Percentiles rank a stretch among this genome's conserved stretches.
Evolutionary conservation across 53 echinoderm and acorn worm species (phyloP).

Genomic region (Holothuria scabra): DNA sequence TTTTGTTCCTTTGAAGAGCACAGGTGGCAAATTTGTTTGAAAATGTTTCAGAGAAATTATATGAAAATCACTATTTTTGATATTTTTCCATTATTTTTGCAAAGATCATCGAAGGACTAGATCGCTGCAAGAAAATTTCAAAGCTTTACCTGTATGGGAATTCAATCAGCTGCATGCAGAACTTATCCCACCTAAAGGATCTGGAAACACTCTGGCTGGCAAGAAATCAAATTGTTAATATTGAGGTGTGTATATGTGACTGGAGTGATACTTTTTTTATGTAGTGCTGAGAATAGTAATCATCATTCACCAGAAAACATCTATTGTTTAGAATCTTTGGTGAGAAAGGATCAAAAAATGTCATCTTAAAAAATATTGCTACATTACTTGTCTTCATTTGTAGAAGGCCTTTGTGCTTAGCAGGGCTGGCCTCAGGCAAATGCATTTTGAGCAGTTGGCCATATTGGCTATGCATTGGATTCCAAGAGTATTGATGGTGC

Average conservation of each 20-base stretch:
- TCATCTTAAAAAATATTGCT: background rate
- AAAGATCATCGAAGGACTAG: slow-evolving; percentile 83
- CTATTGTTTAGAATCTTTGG: too few relatives aligned
- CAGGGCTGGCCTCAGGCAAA: too few relatives aligned
- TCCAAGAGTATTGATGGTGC: too few relatives aligned
- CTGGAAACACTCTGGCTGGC: slow-evolving; percentile 82
- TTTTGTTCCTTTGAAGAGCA: too few relatives aligned
- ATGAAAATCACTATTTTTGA: background rate
- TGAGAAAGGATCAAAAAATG: too few relatives aligned
- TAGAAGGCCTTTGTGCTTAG: background rate
- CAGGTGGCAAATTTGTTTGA: too few relatives aligned
- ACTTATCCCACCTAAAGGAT: slow-evolving; percentile 77
- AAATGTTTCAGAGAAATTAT: background rate
- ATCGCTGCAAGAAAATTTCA: slow-evolving; percentile 63
- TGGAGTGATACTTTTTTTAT: too few relatives aligned
- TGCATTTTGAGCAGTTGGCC: too few relatives aligned
- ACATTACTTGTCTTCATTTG: background rate
- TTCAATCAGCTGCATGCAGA: slow-evolving; percentile 68
- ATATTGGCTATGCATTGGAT: too few relatives aligned
- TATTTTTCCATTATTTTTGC: background rate
- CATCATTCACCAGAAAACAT: background rate
- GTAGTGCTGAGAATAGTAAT: background rate
- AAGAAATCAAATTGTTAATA: slow-evolving; percentile 78
- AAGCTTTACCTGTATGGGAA: slow-evolving; percentile 84
- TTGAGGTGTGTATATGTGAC: slow-evolving; percentile 75